Conservation (phyloP, 2,888 invertebrate genomes). For the Drosophila macrothrix region DNA sequence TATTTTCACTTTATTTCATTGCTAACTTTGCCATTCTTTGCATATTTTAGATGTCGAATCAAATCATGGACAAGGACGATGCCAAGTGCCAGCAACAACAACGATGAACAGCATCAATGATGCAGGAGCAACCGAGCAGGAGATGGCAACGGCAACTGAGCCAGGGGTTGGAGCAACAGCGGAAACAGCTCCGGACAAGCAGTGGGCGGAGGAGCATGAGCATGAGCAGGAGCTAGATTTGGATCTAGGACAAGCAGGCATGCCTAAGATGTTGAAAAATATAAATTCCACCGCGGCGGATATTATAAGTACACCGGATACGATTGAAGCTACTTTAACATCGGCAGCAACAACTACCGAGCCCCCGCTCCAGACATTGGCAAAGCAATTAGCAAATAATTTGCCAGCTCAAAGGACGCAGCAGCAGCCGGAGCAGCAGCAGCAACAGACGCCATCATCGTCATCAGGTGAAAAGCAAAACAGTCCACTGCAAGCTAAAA, state of each 20-base stretch:
- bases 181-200: conserved; percentile 47
- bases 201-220: conserved; percentile 9
- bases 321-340: conserved; percentile 37
- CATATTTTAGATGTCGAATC: conserved; percentile 80
- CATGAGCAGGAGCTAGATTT: conserved; percentile 14
- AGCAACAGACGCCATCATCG: conserved; percentile 32
- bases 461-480: conserved; percentile 69
- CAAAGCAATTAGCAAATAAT: conserved; percentile 75
- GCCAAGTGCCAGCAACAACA: conserved; percentile 56
- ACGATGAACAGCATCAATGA: conserved; percentile 51
- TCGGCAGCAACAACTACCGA: conserved; percentile 20
- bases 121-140: conserved; percentile 43
- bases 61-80: conserved; percentile 71
- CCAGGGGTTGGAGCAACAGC: conserved; percentile 32
- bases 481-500: conserved; percentile 40
- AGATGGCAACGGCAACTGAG: conserved; percentile 19
- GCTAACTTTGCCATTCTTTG: conserved; percentile 69
- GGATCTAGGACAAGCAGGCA: conserved; percentile 36
- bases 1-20: conserved; percentile 73
- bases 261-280: conserved; percentile 70
- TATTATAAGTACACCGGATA: conserved; percentile 75
- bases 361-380: conserved; percentile 39
- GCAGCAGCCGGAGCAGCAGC: conserved; percentile 6
- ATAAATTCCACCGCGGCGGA: conserved; percentile 73
- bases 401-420: conserved; percentile 58